Base-by-base conservation (phyloP, 2,797 vertebrate genomes). In the Petrocephalus sullivani region DNA sequence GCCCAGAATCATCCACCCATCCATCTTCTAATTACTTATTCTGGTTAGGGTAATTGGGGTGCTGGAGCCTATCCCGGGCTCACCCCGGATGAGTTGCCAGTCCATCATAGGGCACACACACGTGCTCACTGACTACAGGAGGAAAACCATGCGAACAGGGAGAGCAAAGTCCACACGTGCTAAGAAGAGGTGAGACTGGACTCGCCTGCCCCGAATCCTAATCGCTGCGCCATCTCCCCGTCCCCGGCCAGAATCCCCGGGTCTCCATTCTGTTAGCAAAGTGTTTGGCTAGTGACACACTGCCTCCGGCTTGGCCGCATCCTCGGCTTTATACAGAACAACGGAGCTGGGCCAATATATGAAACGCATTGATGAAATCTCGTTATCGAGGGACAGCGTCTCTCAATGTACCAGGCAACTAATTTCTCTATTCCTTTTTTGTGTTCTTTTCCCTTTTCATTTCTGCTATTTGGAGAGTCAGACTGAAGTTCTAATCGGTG, bases 221-320 rank as follows among this genome's bases (percentile, higher is more conserved):
- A 78, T 37, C 33, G 46, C 71, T 8, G 16, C 19, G 37, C 14
- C 71, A 41, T 9, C 37, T 19, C 16, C 33, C 41, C 81, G 21
- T 2, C n/a, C n/a, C 7, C 9, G 8, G 37, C 46, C 81, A 83
- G 81, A 23, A 83, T 83, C 3, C 7, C 41, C 23, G n/a, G 81
- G 49, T 83, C 19, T 83, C 81, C 81, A 83, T 83, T 83, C 46
- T 83, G 46, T 54, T 83, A 83, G 19, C 81, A 51, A 83, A 23
- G 46, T 83, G 46, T 54, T 83, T 83, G 81, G n/a, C 49, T 83
- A 53, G 23, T 83, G 81, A 83, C 81, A 83, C 19, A 12, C 41
- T 51, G 81, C 81, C 61, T 28, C 19, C 14, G 61, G 61, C 19
- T 41, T 83, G 81, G 49, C 41, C 81, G 53, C 9, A 83, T 54